Evolutionary conservation across 1,140 invertebrate species (phyloP), one percentile per base, ranked within the genome.

Genomic region (Dinoponera quadriceps): DNA sequence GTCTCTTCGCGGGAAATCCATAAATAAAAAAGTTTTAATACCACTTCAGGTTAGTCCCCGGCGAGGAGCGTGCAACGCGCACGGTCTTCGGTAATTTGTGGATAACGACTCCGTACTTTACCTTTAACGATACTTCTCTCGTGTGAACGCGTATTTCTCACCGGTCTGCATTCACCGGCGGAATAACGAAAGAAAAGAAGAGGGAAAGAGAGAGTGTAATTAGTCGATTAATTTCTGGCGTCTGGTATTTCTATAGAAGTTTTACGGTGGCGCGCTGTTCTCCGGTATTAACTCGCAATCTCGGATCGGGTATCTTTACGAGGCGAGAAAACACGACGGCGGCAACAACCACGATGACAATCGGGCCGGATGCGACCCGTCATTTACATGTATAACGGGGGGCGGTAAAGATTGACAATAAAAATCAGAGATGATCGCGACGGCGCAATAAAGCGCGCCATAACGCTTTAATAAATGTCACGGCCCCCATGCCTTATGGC

Each of bases 381-480:
- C 72, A 72, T 87, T 87, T 87, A 38, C 86, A 78, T 87, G 49
- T 85, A 83, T 78, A 84, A 13, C n/a, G 59, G 4, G 14, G 84
- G 55, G 14, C 22, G 25, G 20, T 48, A 71, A 25, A 63, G 51
- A 74, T 60, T 29, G 63, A 54, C 49, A 73, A 83, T 85, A 88
- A 78, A 83, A 88, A 85, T 85, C 83, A 71, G 20, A 33, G 51
- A 71, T 51, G 55, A 84, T 49, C 66, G 62, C 84, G 60, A 20
- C 74, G 33, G 55, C 38, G 80, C 63, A 86, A 85, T 86, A 89
- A 88, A 88, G 59, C 69, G 55, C 75, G 84, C 81, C 71, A 3
- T 86, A 84, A 77, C 59, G 75, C 54, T 84, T 84, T 86, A 86
- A 87, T 87, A 89, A 86, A 88, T 69, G 82, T 72, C 84, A 86